Percentiles rank a stretch among this genome's conserved stretches.
Conservation (phyloP, 2,888 invertebrate species). For the Parnassius apollo region DNA sequence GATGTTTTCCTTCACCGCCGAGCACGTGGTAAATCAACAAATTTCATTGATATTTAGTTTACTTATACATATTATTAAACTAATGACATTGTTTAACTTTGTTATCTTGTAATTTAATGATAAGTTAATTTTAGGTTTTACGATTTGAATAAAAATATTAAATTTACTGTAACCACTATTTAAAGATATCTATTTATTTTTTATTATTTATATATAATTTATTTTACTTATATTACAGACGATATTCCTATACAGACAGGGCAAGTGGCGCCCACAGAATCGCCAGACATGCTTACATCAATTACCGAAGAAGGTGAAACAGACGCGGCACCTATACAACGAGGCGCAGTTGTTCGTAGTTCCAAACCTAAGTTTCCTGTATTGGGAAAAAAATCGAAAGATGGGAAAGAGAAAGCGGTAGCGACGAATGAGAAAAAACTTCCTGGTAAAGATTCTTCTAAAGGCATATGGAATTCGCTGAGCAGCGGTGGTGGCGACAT, state of each 20-base stretch:
- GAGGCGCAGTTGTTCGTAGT: conserved; percentile 72
- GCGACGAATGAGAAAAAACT: conserved; percentile 66
- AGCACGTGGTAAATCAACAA: too few relatives aligned
- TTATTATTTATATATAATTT: too few relatives aligned
- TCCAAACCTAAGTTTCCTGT: conserved; percentile 85
- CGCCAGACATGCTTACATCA: conserved; percentile 81
- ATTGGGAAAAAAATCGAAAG: conserved; percentile 83
- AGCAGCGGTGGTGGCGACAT: conserved; percentile 69
- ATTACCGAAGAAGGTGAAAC: conserved; percentile 86
- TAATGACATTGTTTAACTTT: too few relatives aligned
- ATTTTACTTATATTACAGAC: conserved; percentile 75
- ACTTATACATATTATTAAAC: too few relatives aligned
- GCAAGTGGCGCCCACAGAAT: conserved; percentile 81
- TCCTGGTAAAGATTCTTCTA: conserved; percentile 68
- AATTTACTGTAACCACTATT: too few relatives aligned
- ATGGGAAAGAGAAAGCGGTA: conserved; percentile 70
- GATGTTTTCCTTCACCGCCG: too few relatives aligned
- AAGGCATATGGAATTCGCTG: conserved; percentile 71
- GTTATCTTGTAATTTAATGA: too few relatives aligned
- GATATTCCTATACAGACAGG: conserved; percentile 93
- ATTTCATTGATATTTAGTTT: too few relatives aligned
- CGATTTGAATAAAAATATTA: too few relatives aligned
- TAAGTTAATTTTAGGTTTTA: too few relatives aligned
- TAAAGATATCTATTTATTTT: too few relatives aligned
- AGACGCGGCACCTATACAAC: conserved; percentile 72